Evolutionary conservation across 1,140 invertebrate species (phyloP).

Genomic region (Oryzaephilus surinamensis): DNA sequence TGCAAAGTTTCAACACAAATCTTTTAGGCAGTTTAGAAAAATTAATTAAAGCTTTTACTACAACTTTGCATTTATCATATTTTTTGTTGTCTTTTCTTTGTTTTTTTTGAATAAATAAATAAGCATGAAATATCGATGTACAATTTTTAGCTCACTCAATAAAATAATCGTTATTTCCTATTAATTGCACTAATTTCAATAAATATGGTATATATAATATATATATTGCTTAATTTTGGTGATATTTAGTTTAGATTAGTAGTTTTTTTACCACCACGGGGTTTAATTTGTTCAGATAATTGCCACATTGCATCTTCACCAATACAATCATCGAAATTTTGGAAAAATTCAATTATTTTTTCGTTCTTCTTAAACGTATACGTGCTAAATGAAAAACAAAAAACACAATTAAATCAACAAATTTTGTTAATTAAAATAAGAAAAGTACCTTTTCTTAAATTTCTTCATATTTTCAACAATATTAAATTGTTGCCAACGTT

Average conservation of each 20-base stretch:
- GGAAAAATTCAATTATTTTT: conserved; percentile 88
- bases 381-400: conserved; percentile 43
- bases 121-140: too few species aligned
- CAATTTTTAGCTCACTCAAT: too few species aligned
- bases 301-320: conserved; percentile 97
- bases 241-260: conserved; percentile 9
- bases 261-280: conserved; percentile 57
- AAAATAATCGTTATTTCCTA: too few species aligned
- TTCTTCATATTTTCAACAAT: conserved; percentile 96
- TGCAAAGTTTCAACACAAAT: too few species aligned
- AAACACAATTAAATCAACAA: not conserved
- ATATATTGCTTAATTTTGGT: conserved; percentile 6
- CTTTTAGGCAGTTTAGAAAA: too few species aligned
- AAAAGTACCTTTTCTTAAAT: conserved; percentile 83
- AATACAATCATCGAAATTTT: conserved; percentile 91
- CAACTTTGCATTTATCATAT: too few species aligned
- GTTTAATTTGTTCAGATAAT: conserved; percentile 92
- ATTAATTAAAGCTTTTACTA: too few species aligned
- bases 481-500: conserved; percentile 96
- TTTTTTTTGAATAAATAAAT: too few species aligned
- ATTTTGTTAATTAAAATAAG: not conserved
- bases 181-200: too few species aligned
- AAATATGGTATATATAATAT: conserved; percentile 5
- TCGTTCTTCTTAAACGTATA: conserved; percentile 88
- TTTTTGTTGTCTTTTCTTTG: too few species aligned